Evolutionary conservation across 2,113 vertebrate genomes (phyloP), one percentile per base, ranked within the genome.

Genomic region (Oplegnathus fasciatus): DNA sequence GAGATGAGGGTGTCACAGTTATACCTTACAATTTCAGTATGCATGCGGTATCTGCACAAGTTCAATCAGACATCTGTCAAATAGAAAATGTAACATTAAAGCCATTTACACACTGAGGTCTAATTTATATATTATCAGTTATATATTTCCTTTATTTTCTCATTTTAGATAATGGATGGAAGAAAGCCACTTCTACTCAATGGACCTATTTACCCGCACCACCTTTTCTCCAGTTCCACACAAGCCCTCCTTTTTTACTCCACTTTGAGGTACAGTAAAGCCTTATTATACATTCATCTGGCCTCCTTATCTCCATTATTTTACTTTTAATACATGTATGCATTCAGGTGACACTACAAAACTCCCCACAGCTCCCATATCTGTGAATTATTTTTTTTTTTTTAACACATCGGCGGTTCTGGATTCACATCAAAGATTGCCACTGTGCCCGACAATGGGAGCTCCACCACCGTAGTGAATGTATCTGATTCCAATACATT

Each of bases 351-450:
- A 92, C 78, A 84, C 68, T 75, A 88, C 46, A 79, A 84, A 86
- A 80, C 61, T 75, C 71, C 71, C 84, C 85, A 77, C 69, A 70
- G 75, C 80, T 92, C 64, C 86, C 85, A 72, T 65, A 85, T 69
- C 79, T 82, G n/a, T 67, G 40, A 54, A 6, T 75, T 9, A 3
- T 22, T 50, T 50, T 17, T 44, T 44, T 84, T 79, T 78, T 86
- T 78, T 73, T 30, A 3, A 50, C 78, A 78, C 55, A 76, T 91
- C 81, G 65, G 58, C 82, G 65, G 54, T 78, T 83, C 44, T 83
- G 72, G 87, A 91, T 91, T 79, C 91, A 89, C 92, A 91, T 93
- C 92, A 94, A 93, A 94, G 83, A 82, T 79, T 55, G 55, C 64
- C 68, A 28, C 72, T 32, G 83, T 82, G 86, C 71, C 60, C 64